Evolutionary conservation across 1,140 invertebrate genomes (phyloP).

Genomic region (Popillia japonica): DNA sequence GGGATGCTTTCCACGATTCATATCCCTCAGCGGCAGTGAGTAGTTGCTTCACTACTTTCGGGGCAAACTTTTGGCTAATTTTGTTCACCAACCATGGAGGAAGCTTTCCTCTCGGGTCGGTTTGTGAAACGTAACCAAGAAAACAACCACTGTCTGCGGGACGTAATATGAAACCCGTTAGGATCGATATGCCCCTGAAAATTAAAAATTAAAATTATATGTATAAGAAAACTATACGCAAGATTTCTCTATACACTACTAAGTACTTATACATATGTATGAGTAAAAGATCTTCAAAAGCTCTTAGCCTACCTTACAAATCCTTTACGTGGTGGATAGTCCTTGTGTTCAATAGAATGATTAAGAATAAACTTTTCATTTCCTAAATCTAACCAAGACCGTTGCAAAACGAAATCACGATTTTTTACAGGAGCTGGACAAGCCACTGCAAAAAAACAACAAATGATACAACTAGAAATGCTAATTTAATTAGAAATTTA

Average conservation of each 20-base stretch:
- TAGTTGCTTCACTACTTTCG: conserved; percentile 82
- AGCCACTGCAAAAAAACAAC: conserved; percentile 70
- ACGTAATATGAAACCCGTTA: conserved; percentile 73
- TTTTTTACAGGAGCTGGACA: conserved; percentile 88
- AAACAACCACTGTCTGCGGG: conserved; percentile 69
- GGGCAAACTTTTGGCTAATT: conserved; percentile 85
- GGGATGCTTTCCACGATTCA: conserved; percentile 74
- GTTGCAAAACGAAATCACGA: conserved; percentile 88
- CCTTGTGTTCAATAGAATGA: conserved; percentile 88
- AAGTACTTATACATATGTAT: no score
- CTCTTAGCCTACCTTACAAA: conserved; percentile 79
- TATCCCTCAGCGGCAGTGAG: conserved; percentile 78
- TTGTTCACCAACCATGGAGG: conserved; percentile 91
- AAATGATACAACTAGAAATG: background rate
- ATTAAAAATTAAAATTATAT: background rate
- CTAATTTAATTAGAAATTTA: conserved; percentile 20
- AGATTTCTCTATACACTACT: background rate
- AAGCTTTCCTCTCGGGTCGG: conserved; percentile 87
- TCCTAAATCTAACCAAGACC: conserved; percentile 90
- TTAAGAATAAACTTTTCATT: conserved; percentile 86
- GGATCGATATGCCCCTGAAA: conserved; percentile 70
- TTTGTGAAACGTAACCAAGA: conserved; percentile 85
- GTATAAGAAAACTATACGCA: background rate
- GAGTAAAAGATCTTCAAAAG: no score
- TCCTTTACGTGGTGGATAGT: conserved; percentile 81